Percentiles rank a stretch among this genome's conserved stretches.
Evolutionary conservation across 2,113 vertebrate genomes (phyloP).

Genomic region (Halichoerus grypus): DNA sequence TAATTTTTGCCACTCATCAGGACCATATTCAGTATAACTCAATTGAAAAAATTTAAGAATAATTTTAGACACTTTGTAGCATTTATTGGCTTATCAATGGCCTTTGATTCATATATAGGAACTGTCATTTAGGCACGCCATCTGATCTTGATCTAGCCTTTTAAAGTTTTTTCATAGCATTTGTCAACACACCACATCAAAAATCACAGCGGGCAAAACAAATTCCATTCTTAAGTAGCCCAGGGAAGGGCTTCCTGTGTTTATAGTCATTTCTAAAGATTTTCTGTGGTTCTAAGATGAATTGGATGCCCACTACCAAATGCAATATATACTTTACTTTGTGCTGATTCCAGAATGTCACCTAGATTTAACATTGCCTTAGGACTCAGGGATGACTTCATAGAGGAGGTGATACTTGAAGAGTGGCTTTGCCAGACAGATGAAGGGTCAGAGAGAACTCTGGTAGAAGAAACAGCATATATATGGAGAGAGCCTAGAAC

Average conservation of each 20-base stretch:
- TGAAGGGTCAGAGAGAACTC: neutral
- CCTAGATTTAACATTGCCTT: conserved; percentile 19
- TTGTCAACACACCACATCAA: conserved; percentile 63
- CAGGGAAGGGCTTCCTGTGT: neutral
- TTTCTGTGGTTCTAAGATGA: conserved; percentile 52
- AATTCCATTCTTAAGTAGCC: conserved; percentile 44
- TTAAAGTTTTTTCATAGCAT: conserved; percentile 43
- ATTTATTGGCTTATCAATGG: conserved; percentile 56
- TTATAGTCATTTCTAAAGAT: conserved; percentile 32
- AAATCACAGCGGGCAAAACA: conserved; percentile 23
- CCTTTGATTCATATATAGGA: conserved; percentile 39
- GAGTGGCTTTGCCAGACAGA: neutral
- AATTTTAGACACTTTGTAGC: conserved; percentile 44
- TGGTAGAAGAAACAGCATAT: neutral
- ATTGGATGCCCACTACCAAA: neutral
- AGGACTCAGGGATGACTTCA: conserved; percentile 44
- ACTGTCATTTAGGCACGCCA: conserved; percentile 12
- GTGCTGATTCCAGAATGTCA: neutral
- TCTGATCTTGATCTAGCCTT: conserved; percentile 41
- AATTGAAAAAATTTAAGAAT: conserved; percentile 4
- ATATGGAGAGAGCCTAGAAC: neutral
- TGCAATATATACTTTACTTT: neutral
- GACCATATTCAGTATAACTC: neutral
- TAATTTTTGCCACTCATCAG: conserved; percentile 2
- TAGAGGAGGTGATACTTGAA: neutral